phyloP scores from a whole-genome alignment of 2,888 invertebrate genomes.

The Maniola hyperantus region DNA sequence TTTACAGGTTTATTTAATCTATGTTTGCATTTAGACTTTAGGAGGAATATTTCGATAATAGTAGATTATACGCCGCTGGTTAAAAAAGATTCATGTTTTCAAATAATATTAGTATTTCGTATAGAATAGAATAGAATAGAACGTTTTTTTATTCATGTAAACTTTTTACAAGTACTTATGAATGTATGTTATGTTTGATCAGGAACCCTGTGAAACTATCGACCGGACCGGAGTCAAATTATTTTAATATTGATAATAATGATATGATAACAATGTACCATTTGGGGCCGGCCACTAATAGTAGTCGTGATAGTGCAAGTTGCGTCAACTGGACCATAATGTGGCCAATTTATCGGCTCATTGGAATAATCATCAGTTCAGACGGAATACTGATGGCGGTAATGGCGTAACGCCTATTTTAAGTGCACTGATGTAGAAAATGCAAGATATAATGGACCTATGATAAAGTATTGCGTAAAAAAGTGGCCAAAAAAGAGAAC shows the following conservation, averaged over 20 bases:
- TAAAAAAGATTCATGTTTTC: no score
- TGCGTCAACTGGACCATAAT: conserved; percentile 55
- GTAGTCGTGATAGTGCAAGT: conserved; percentile 62
- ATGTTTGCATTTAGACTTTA: no score
- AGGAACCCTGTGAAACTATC: conserved; percentile 25
- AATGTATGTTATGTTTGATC: conserved; percentile 31
- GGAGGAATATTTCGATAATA: no score
- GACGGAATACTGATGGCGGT: conserved; percentile 44
- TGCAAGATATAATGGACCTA: not conserved
- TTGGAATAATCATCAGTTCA: conserved; percentile 55
- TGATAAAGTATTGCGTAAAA: not conserved
- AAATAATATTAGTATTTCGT: no score
- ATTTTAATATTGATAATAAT: conserved; percentile 41
- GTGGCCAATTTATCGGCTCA: conserved; percentile 53
- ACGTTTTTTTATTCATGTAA: no score
- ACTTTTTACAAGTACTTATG: no score
- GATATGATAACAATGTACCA: conserved; percentile 40
- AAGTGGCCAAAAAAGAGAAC: not conserved
- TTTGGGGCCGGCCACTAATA: conserved; percentile 45
- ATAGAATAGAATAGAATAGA: no score
- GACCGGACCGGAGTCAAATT: conserved; percentile 20
- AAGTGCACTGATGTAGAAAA: not conserved
- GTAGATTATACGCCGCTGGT: no score
- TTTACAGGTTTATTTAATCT: no score
- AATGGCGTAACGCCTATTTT: conserved; percentile 28